Evolutionary conservation across 1,140 invertebrate species (phyloP).

Genomic region (Scylla paramamosain): DNA sequence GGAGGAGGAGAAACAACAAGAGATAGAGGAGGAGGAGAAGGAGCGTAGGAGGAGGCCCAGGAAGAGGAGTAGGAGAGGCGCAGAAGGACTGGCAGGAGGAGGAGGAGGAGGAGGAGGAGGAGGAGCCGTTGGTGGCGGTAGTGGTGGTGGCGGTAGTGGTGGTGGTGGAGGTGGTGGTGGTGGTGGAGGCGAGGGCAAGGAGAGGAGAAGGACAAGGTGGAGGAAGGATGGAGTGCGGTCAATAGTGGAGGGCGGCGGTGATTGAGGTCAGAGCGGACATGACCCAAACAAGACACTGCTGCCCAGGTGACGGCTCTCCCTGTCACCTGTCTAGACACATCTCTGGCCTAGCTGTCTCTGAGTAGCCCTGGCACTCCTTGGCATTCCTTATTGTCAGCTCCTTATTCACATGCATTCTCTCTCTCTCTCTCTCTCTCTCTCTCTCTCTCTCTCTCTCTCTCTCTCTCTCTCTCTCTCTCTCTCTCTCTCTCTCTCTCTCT

Average conservation of each 20-base stretch:
- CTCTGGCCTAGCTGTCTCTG: no score
- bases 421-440: not conserved
- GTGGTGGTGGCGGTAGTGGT: no score
- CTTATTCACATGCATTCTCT: not conserved
- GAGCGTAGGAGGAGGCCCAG: not conserved
- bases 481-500: not conserved
- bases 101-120: not conserved
- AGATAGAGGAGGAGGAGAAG: not conserved
- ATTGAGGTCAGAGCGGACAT: not conserved
- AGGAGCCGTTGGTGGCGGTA: no score
- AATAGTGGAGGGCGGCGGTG: not conserved
- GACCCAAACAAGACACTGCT: not conserved
- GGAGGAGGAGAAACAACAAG: not conserved
- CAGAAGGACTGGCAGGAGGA: not conserved
- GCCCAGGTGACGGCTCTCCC: not conserved
- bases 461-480: not conserved
- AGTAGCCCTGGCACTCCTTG: not conserved
- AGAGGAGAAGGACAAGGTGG: constrained; percentile 1
- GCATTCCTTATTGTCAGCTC: not conserved
- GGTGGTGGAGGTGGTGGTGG: no score
- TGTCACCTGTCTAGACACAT: not conserved
- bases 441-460: not conserved
- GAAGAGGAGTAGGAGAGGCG: not conserved
- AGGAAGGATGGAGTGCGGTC: constrained; percentile 17
- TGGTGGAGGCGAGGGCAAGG: no score